These are phyloP conservation scores for Notoglanidium macrostoma DNA, from an alignment of 2,797 vertebrate species.

Conservation along the genomic window DNA sequence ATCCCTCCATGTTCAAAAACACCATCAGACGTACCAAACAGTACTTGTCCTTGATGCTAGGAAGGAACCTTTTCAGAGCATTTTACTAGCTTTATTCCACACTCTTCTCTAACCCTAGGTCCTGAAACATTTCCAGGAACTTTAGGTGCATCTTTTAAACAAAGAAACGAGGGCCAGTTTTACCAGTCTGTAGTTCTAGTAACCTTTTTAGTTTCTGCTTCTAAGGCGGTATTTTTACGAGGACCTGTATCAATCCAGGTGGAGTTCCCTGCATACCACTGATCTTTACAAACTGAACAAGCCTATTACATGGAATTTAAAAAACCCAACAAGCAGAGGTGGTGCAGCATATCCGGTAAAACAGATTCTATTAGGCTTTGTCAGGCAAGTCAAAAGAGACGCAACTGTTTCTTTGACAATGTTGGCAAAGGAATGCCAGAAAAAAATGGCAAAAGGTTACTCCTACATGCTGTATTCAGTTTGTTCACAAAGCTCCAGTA, in stretches of 20 bases:
- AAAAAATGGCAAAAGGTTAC: not conserved
- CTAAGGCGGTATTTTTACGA: not conserved
- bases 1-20: not conserved
- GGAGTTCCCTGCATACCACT: not conserved
- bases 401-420: not conserved
- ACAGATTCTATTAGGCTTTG: not conserved
- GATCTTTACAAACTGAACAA: not conserved
- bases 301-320: not conserved
- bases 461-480: not conserved
- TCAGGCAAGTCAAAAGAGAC: constrained; percentile 1
- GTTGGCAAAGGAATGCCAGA: not conserved
- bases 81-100: not conserved
- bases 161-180: not conserved
- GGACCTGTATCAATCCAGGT: not conserved
- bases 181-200: not conserved
- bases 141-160: not conserved
- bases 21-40: not conserved
- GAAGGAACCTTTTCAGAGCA: no score
- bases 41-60: not conserved
- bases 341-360: not conserved
- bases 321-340: not conserved
- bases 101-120: not conserved
- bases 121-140: not conserved
- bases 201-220: not conserved
- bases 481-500: not conserved